phyloP scores from a whole-genome alignment of 2,888 invertebrate genomes.

The Furcula furcula region DNA sequence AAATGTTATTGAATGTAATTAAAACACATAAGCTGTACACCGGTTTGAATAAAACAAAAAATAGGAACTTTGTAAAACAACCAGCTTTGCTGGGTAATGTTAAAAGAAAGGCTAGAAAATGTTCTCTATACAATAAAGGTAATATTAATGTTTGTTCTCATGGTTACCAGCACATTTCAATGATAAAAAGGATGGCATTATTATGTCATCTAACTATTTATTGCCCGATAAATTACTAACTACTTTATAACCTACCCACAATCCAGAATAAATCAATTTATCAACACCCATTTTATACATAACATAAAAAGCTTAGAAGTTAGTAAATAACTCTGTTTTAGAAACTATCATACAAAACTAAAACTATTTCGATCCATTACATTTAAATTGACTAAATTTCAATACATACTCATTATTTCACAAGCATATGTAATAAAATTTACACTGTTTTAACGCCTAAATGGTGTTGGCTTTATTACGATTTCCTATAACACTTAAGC shows the following conservation, averaged over 20 bases:
- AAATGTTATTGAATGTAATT: neutral
- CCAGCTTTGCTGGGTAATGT: neutral
- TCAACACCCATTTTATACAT: slow-evolving; percentile 69
- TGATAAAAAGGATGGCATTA: neutral
- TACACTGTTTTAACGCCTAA: slow-evolving; percentile 31
- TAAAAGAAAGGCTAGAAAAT: neutral
- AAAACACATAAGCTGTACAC: neutral
- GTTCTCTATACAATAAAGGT: no score
- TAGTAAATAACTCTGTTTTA: slow-evolving; percentile 51
- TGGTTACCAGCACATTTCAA: neutral
- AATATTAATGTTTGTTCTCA: neutral
- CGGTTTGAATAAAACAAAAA: neutral
- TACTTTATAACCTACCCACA: slow-evolving; percentile 63
- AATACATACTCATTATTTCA: slow-evolving; percentile 56
- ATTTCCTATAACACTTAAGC: slow-evolving; percentile 51
- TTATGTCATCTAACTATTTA: slow-evolving; percentile 19
- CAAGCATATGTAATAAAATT: slow-evolving; percentile 59
- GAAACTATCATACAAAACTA: slow-evolving; percentile 58
- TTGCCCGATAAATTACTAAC: slow-evolving; percentile 24
- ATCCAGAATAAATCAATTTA: slow-evolving; percentile 56
- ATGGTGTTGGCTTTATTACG: slow-evolving; percentile 43
- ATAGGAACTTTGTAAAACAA: neutral
- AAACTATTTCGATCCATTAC: slow-evolving; percentile 60
- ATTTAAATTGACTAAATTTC: slow-evolving; percentile 70
- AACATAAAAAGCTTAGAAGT: slow-evolving; percentile 62